phyloP scores from a whole-genome alignment of 2,888 invertebrate genomes.

The Mesochorus sp. region DNA sequence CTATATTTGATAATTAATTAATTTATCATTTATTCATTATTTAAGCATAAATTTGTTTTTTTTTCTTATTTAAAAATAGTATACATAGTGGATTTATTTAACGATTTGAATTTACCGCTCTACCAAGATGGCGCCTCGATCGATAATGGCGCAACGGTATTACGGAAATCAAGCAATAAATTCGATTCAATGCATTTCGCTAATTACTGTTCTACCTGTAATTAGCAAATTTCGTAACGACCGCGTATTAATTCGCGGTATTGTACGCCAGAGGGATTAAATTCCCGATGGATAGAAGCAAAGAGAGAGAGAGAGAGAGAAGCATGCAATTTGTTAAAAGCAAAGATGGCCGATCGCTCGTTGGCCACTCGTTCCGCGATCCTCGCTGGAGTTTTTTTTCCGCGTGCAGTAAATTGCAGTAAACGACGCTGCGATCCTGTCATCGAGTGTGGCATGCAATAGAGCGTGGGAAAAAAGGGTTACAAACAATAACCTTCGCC shows the following conservation, averaged over 20 bases:
- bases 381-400: slow-evolving; percentile 9
- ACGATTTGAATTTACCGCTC: too few relatives aligned
- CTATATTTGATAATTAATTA: too few relatives aligned
- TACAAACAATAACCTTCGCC: slow-evolving; percentile 31
- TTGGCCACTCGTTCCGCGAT: slow-evolving; percentile 2
- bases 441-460: slow-evolving; percentile 22
- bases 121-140: too few relatives aligned
- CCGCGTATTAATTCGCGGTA: background rate
- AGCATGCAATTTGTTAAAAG: slow-evolving; percentile 24
- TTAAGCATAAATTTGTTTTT: too few relatives aligned
- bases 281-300: background rate
- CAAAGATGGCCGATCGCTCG: slow-evolving; percentile 54
- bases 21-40: too few relatives aligned
- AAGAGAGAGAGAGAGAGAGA: background rate
- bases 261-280: background rate
- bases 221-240: too few relatives aligned
- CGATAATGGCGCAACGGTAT: too few relatives aligned
- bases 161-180: too few relatives aligned
- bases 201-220: too few relatives aligned
- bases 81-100: too few relatives aligned
- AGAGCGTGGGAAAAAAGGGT: slow-evolving; percentile 44
- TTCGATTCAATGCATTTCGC: too few relatives aligned
- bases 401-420: slow-evolving; percentile 5
- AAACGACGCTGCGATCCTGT: slow-evolving; percentile 27
- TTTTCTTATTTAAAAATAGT: too few relatives aligned